Conservation (phyloP, 2,797 vertebrate genomes). For the Alca torda region DNA sequence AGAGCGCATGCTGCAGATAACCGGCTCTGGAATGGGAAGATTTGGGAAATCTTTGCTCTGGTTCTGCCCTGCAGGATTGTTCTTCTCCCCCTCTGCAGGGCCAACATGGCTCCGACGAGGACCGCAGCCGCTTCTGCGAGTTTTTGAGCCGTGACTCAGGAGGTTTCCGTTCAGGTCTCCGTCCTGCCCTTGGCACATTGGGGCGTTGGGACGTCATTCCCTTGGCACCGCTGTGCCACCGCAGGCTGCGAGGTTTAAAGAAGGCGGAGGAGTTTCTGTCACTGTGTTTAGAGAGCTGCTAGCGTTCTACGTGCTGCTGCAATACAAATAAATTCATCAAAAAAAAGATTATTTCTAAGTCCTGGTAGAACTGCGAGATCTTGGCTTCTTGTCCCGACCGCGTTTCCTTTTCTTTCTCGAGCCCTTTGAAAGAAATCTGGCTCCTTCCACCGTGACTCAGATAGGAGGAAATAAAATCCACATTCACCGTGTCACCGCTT, state of each 20-base stretch:
- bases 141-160: background rate
- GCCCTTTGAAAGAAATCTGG: background rate
- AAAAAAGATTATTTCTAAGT: background rate
- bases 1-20: background rate
- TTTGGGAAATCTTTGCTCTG: background rate
- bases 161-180: background rate
- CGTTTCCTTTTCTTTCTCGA: background rate
- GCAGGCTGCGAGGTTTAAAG: background rate
- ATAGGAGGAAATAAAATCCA: background rate
- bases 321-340: background rate
- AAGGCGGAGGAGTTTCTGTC: slow-evolving; percentile 1
- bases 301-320: background rate
- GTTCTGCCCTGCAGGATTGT: background rate
- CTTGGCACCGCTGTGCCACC: background rate
- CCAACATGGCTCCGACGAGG: background rate
- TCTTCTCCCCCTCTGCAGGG: background rate
- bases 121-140: background rate
- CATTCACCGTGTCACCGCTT: background rate
- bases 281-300: background rate
- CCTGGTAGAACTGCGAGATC: background rate
- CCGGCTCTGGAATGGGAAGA: background rate
- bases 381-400: background rate
- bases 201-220: background rate
- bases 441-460: slow-evolving; percentile 21
- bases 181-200: background rate